A percentile compares a stretch with the other conserved stretches of the same genome.
Evolutionary conservation across 2,888 invertebrate genomes (phyloP).

Genomic region (Ischnus inquisitorius): DNA sequence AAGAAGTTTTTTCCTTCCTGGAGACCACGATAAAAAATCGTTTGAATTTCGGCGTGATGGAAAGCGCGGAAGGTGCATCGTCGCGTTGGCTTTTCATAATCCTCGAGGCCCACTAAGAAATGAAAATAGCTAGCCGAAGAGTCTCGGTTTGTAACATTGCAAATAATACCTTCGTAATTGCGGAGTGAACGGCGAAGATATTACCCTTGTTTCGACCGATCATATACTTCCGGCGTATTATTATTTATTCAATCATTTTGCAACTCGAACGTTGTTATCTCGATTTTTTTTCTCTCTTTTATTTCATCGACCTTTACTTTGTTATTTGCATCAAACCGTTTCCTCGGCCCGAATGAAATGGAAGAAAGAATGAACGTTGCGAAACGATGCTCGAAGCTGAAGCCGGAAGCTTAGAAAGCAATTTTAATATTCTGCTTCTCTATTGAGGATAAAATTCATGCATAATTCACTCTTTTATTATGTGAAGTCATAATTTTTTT

Average conservation of each 20-base stretch:
- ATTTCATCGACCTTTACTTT: not conserved
- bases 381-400: too few species aligned
- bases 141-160: not conserved
- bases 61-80: slow-evolving; percentile 17
- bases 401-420: too few species aligned
- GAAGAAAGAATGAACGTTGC: too few species aligned
- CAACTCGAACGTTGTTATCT: not conserved
- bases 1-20: not conserved
- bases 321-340: not conserved
- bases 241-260: slow-evolving; percentile 25
- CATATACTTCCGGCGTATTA: slow-evolving; percentile 2
- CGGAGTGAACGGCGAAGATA: not conserved
- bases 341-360: too few species aligned
- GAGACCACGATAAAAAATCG: not conserved
- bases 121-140: not conserved
- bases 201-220: not conserved
- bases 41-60: not conserved
- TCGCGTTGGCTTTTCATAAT: slow-evolving; percentile 23
- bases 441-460: too few species aligned
- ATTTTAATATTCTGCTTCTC: too few species aligned
- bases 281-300: not conserved
- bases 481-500: too few species aligned
- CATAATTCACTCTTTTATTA: too few species aligned
- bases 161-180: slow-evolving; percentile 18
- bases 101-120: not conserved